Base-by-base conservation (phyloP, 2,888 invertebrate genomes). In the Rhyacophila evoluta region DNA sequence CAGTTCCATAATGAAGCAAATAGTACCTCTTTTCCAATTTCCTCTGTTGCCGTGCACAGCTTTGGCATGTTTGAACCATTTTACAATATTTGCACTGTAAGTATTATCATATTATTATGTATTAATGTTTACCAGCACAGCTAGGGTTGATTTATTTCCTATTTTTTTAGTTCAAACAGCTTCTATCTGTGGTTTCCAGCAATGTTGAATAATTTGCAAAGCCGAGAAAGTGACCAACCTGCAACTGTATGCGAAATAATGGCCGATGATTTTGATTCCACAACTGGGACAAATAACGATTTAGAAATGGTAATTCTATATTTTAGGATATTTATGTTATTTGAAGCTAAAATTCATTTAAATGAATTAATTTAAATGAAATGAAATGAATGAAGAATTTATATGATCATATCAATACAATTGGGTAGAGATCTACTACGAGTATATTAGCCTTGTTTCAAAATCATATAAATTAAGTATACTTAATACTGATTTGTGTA, bases 211-310 rank as follows among this genome's bases (percentile, higher is more conserved):
- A 55, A 55, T 55, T 19, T 55, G 19, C 55, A 55, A 55, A 55
- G 55, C 19, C 15, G 55, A 8, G 10, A 6, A 8, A 55, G 55
- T 10, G 8, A 1, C 10, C 19, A 55, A 55, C 6, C 55, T 10
- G 55, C 55, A 2, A 55, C 55, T 55, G 55, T 55, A 19, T 55
- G 55, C 19, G 55, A 55, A 55, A 55, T 55, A 3, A 55, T 55
- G 55, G 55, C 55, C 8, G 55, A 19, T 19, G 19, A 19, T 55
- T 55, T 55, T 55, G 8, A 55, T 2, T 1, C 25, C 2, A 19
- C 25, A 10, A 0, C 10, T 8, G 19, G 10, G 10, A 10, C 15
- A 33, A 33, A 33, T 33, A 33, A 2, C 19, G 55, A 19, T 25
- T 55, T 19, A 6, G 25, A 1, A 25, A 55, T 55, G 55, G 55